Conservation (phyloP, 2,113 vertebrate genomes). For the Bambusicola thoracicus region DNA sequence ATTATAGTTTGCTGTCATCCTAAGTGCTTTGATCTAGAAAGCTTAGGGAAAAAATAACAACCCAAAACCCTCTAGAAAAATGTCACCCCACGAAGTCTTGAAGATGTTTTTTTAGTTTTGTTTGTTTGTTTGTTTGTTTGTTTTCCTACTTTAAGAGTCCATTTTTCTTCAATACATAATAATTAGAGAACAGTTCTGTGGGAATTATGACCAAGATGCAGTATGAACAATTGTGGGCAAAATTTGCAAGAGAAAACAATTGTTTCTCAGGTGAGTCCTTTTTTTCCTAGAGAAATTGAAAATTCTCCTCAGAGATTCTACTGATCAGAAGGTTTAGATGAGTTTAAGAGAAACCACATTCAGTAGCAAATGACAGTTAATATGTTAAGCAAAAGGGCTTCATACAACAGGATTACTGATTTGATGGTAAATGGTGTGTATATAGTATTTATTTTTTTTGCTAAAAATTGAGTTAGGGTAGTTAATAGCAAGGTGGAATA, state of each 20-base stretch:
- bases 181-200: background rate
- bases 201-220: background rate
- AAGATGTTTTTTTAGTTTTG: background rate
- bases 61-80: background rate
- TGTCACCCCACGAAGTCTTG: background rate
- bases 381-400: background rate
- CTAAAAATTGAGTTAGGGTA: background rate
- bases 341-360: background rate
- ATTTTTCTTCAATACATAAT: background rate
- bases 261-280: background rate
- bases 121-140: rapidly evolving
- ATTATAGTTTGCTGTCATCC: background rate
- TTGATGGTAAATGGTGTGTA: background rate
- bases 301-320: background rate
- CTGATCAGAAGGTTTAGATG: background rate
- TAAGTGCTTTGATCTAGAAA: background rate
- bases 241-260: background rate
- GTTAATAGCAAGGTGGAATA: background rate
- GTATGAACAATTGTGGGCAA: background rate
- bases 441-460: background rate
- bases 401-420: background rate
- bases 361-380: background rate
- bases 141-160: background rate
- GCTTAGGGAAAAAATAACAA: background rate
- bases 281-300: background rate